Evolutionary conservation across 1,140 invertebrate species (phyloP), one percentile per base, ranked within the genome.

Genomic region (Oscheius sp.): DNA sequence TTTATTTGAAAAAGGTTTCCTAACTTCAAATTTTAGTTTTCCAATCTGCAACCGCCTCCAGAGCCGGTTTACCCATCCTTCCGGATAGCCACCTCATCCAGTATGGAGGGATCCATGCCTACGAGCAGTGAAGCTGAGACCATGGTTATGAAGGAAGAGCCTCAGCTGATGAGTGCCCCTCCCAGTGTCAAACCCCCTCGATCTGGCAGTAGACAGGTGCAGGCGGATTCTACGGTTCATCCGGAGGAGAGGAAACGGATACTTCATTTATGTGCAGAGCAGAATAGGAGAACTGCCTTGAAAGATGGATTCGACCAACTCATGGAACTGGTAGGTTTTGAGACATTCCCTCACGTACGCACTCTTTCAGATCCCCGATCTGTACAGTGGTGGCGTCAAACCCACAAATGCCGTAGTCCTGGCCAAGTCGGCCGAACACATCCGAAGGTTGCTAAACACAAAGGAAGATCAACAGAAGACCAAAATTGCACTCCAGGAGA

Each of bases 191-290:
- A 67, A 20, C 42, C 46, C 4, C 36, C 45, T 15, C n/a, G 36
- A 46, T 35, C 4, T 7, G 45, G 26, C 32, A 63, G 61, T 34
- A 13, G 59, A 32, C 72, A 74, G 45, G 72, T 69, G n/a, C 76
- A 79, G 23, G 80, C 81, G 15, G 82, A 83, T 64, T 82, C 79
- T n/a, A 84, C 82, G 0, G 29, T 83, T 13, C 76, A 83, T 73
- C 82, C 82, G n/a, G 78, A 79, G 36, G 82, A 83, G 52, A 46
- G 82, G 1, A 83, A 87, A 49, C 80, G 87, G 65, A 85, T 86
- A 20, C 85, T 92, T 32, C 95, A 98, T 85, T 92, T 96, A 73
- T 94, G 97, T 85, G 94, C 95, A 0, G 96, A 99, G 85, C 95
- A 98, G 87, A 99, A 98, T 85, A 89, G 96, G 35, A 89, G 95